Conservation (phyloP, 1,140 invertebrate genomes). For the Micrasema longulum region DNA sequence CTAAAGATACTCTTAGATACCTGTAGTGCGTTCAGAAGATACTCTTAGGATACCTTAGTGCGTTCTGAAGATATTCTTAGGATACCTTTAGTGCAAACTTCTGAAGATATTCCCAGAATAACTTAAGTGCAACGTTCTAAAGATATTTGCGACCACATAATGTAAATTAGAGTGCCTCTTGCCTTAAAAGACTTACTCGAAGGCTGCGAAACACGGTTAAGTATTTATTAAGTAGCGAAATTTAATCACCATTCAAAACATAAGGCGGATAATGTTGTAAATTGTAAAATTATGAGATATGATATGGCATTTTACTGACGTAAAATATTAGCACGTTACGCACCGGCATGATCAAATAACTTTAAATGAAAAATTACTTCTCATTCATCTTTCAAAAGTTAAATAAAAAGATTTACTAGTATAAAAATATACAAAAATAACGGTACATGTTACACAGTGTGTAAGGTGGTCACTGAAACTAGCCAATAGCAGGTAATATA, state of each 20-base stretch:
- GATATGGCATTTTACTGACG: slow-evolving; percentile 52
- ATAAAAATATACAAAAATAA: no score
- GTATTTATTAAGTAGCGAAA: slow-evolving; percentile 68
- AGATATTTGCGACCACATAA: slow-evolving; percentile 65
- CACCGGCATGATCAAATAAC: no score
- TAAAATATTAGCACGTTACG: background rate
- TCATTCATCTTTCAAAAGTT: no score
- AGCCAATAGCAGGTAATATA: no score
- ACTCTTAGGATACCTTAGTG: no score
- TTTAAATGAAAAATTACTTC: no score
- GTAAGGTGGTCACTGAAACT: no score
- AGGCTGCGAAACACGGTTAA: slow-evolving; percentile 70
- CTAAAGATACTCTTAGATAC: no score
- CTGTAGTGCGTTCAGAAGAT: no score
- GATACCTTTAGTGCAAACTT: slow-evolving; percentile 23
- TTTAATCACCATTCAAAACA: slow-evolving; percentile 59
- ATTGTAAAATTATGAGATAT: slow-evolving; percentile 56
- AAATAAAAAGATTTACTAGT: no score
- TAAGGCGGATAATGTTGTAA: slow-evolving; percentile 51
- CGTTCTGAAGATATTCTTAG: background rate
- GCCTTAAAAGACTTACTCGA: slow-evolving; percentile 71
- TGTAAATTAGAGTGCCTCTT: slow-evolving; percentile 71
- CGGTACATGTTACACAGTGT: no score
- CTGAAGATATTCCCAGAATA: slow-evolving; percentile 4
- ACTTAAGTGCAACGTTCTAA: slow-evolving; percentile 23